Evolutionary conservation across 1,140 invertebrate species (phyloP).

Genomic region (Bathynomus jamesi): DNA sequence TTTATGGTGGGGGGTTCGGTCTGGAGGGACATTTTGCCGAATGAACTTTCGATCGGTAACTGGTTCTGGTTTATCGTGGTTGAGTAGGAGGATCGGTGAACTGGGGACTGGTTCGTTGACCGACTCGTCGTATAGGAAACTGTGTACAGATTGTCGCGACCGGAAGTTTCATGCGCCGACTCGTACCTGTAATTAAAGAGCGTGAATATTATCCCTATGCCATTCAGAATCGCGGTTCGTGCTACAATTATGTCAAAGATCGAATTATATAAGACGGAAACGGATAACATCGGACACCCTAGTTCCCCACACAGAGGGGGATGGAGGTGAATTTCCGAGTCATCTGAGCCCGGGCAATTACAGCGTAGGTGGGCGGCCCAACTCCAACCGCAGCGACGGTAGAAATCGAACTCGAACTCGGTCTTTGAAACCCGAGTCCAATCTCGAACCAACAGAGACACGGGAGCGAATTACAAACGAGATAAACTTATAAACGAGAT

Average conservation of each 20-base stretch:
- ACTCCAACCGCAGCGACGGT: not conserved
- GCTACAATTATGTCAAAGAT: constrained; percentile 4
- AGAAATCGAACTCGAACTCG: too few relatives aligned
- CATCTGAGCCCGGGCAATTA: too few relatives aligned
- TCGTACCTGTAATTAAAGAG: constrained; percentile 37
- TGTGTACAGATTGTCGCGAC: constrained; percentile 28
- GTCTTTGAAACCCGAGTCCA: too few relatives aligned
- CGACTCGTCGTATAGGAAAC: constrained; percentile 8
- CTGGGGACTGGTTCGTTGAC: constrained; percentile 5
- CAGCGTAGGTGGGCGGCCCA: not conserved
- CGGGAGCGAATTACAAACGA: too few relatives aligned
- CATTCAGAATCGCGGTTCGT: not conserved
- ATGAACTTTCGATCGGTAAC: constrained; percentile 21
- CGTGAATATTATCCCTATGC: not conserved
- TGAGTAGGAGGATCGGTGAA: not conserved
- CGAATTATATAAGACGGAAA: not conserved
- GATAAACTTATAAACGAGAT: too few relatives aligned
- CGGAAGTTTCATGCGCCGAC: constrained; percentile 38
- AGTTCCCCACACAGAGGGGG: not conserved
- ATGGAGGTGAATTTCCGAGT: not conserved
- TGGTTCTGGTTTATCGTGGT: constrained; percentile 26
- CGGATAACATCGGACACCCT: not conserved
- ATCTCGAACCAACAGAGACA: too few relatives aligned
- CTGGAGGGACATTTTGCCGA: constrained; percentile 9
- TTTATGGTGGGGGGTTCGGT: constrained; percentile 6